Evolutionary conservation across 2,888 invertebrate species (phyloP), one percentile per base, ranked within the genome.

Genomic region (Pyrrhia umbra): DNA sequence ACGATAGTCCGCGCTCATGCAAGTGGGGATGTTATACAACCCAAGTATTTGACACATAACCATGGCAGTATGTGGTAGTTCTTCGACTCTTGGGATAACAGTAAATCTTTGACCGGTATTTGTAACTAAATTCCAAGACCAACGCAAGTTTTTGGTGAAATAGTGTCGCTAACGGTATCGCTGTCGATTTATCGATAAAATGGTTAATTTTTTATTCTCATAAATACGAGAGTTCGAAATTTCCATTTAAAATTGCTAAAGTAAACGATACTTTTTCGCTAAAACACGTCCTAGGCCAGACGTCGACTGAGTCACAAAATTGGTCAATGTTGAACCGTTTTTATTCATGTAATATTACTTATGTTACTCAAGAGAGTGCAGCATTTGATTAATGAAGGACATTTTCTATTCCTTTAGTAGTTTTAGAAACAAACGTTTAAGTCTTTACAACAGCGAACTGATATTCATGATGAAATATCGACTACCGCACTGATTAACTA

Each of bases 1-100:
- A 37, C 64, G 58, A 75, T 59, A 47, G 59, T 34, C 23, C 18
- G 56, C 50, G 39, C 65, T 58, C 23, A 49, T 62, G 37, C 68
- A 45, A 58, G 80, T 49, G 80, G 79, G 70, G 60, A 39, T 65
- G 60, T 73, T 73, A 73, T 65, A 75, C 75, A 73, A 73, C 49
- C 27, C n/a, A 18, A 9, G 49, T 37, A 21, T 30, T 16, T 20
- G 37, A 68, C 45, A 43, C 20, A 50, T 27, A n/a, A n/a, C n/a
- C n/a, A n/a, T 37, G 57, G 8, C 30, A 3, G n/a, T 2, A n/a
- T 27, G 34, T 16, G n/a, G 18, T 15, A 20, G 3, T 34, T n/a
- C 13, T 34, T 34, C 13, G 4, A 30, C 13, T 30, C 30, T 13
- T 30, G 13, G 8, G 13, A 30, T 13, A 30, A 30, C 30, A 13